A percentile compares a stretch with the other conserved stretches of the same genome.
Conservation (phyloP, 2,113 vertebrate genomes). For the Aspiorhynchus laticeps region DNA sequence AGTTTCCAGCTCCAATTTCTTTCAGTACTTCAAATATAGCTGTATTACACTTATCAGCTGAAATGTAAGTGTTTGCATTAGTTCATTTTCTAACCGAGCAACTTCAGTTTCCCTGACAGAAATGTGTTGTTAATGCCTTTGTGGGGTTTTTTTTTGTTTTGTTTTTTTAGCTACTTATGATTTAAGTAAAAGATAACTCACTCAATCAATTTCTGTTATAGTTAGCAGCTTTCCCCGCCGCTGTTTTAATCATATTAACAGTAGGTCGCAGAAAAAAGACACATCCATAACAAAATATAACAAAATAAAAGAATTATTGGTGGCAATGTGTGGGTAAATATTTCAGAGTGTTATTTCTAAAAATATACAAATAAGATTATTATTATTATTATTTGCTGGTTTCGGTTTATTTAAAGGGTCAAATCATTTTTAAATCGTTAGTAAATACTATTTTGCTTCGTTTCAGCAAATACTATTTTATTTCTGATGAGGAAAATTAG, state of each 20-base stretch:
- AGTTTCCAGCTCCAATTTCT: not conserved
- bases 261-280: slow-evolving; percentile 20
- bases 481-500: not conserved
- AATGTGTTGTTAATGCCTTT: not conserved
- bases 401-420: too few species aligned
- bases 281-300: slow-evolving; percentile 41
- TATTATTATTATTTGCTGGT: not conserved
- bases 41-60: not conserved
- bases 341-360: not conserved
- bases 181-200: slow-evolving; percentile 31
- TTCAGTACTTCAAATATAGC: not conserved
- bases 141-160: too few species aligned
- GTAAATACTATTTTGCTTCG: too few species aligned
- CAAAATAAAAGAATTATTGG: slow-evolving; percentile 21
- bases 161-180: not conserved
- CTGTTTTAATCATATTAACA: slow-evolving; percentile 49
- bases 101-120: not conserved
- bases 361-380: too few species aligned
- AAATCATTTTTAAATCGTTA: too few species aligned
- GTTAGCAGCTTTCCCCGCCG: slow-evolving; percentile 12
- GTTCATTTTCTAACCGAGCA: not conserved
- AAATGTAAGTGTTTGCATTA: not conserved
- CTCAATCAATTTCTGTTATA: not conserved
- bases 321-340: not conserved
- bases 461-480: not conserved